Evolutionary conservation across 1,140 invertebrate species (phyloP), one percentile per base, ranked within the genome.

Genomic region (Tetragonula clypearis): DNA sequence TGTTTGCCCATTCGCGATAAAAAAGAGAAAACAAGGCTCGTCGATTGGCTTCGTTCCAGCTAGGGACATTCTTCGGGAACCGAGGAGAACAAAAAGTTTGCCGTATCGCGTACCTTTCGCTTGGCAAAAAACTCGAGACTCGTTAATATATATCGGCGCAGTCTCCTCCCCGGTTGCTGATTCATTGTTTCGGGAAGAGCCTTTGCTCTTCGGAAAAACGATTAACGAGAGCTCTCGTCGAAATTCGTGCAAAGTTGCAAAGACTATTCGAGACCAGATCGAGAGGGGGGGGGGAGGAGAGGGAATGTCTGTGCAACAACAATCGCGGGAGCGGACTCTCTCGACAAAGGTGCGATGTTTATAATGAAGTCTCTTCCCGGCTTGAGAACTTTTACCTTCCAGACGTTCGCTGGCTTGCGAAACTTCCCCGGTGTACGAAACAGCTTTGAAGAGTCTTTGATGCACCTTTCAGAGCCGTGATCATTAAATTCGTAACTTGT

Each of bases 401-500:
- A 12, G 41, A 75, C 60, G 65, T 68, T 76, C 35, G 8, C 65
- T 26, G 72, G 49, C 81, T 56, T 23, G 19, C 9, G 17, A 17
- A 82, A 82, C 60, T 82, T 60, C 15, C 56, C 35, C 35, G n/a
- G 19, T 23, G 14, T 49, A 60, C 74, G 30, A 35, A 53, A 68
- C 74, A 49, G 41, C 30, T 41, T 23, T 6, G 55, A 49, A n/a
- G n/a, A 56, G 35, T 35, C 60, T 82, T 66, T 56, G 62, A 76
- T 30, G 30, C 14, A 76, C 53, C 74, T 83, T 83, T 78, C 23
- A 78, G 72, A 71, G 21, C n/a, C 56, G 82, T 5, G 82, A 83
- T 83, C 82, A 83, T 83, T 83, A 83, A 78, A 83, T 65, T 82
- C 41, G 60, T 77, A 55, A 83, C 82, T 83, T 83, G 74, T 78